These are phyloP conservation scores for Drosophila mettleri DNA, from an alignment of 2,888 invertebrate species.

Conservation along the genomic window DNA sequence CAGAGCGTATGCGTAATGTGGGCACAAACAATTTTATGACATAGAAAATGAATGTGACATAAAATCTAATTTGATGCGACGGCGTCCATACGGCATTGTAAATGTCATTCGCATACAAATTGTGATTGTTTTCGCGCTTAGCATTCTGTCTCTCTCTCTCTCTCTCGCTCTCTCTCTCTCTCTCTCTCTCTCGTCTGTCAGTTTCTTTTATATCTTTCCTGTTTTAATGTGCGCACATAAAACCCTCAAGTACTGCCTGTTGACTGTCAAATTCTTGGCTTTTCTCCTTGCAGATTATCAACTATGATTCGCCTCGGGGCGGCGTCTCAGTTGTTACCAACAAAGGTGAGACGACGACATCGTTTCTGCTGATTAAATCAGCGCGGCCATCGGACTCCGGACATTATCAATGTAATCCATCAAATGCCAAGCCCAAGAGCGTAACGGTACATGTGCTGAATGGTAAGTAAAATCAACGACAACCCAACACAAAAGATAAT, in stretches of 20 bases:
- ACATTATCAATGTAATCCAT: slow-evolving; percentile 96
- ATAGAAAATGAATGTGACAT: slow-evolving; percentile 71
- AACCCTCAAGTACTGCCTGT: slow-evolving; percentile 8
- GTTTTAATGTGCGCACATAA: slow-evolving; percentile 38
- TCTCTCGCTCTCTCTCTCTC: neutral
- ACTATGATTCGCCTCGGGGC: slow-evolving; percentile 95
- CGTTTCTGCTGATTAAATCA: slow-evolving; percentile 94
- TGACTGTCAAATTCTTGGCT: slow-evolving; percentile 19
- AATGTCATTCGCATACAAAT: slow-evolving; percentile 66
- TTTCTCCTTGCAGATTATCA: slow-evolving; percentile 90
- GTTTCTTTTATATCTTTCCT: slow-evolving; percentile 2
- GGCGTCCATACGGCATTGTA: slow-evolving; percentile 48
- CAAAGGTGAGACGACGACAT: slow-evolving; percentile 95
- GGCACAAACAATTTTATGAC: slow-evolving; percentile 68
- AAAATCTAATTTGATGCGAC: slow-evolving; percentile 59
- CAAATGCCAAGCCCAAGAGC: slow-evolving; percentile 95
- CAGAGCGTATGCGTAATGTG: slow-evolving; percentile 79
- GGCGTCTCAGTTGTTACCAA: slow-evolving; percentile 96
- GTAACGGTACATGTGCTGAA: slow-evolving; percentile 96
- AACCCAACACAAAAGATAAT: slow-evolving; percentile 55
- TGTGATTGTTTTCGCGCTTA: slow-evolving; percentile 37
- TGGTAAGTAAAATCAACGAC: slow-evolving; percentile 88
- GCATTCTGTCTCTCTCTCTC: slow-evolving; percentile 3
- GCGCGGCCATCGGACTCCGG: slow-evolving; percentile 95
- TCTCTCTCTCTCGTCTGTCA: neutral